Evolutionary conservation across 2,888 invertebrate genomes (phyloP), one percentile per base, ranked within the genome.

Genomic region (Maniola hyperantus): DNA sequence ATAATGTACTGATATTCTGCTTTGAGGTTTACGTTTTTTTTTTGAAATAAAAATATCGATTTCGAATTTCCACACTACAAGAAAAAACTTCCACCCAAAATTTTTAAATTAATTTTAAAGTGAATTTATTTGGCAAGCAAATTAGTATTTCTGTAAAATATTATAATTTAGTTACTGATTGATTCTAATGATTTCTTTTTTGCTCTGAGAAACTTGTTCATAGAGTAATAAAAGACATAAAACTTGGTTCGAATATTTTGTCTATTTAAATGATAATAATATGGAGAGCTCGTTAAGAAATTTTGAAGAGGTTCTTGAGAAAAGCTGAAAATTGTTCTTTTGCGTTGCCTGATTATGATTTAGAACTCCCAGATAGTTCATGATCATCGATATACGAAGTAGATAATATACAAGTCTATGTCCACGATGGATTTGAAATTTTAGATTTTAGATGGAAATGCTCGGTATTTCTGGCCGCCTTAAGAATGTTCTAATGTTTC

Each of bases 261-360:
- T 33, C 11, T 5, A 53, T 33, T 6, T 13, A 54, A 54, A 34
- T 54, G n/a, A n/a, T 65, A 58, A n/a, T n/a, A n/a, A n/a, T n/a
- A n/a, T n/a, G n/a, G n/a, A n/a, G n/a, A n/a, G n/a, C n/a, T n/a
- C n/a, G n/a, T 10, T 36, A 36, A 36, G 36, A 36, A 5, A 36
- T 36, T n/a, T 36, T 36, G 8, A 8, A 36, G 36, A 8, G 6
- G 6, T 36, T n/a, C n/a, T n/a, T 36, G 36, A 36, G 6, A 8
- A 36, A 8, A 36, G 6, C 36, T 36, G 8, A 36, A 6, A 6
- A 36, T 36, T 36, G 8, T 36, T 42, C 5, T 42, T 42, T 2
- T 42, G 5, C 42, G 42, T 42, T 13, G 42, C 13, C 10, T 36
- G 8, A 36, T 36, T 36, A 36, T 5, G 6, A 8, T 1, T 8